A percentile compares a stretch with the other conserved stretches of the same genome.
Evolutionary conservation across 2,888 invertebrate species (phyloP).

Genomic region (Macrophya alboannulata): DNA sequence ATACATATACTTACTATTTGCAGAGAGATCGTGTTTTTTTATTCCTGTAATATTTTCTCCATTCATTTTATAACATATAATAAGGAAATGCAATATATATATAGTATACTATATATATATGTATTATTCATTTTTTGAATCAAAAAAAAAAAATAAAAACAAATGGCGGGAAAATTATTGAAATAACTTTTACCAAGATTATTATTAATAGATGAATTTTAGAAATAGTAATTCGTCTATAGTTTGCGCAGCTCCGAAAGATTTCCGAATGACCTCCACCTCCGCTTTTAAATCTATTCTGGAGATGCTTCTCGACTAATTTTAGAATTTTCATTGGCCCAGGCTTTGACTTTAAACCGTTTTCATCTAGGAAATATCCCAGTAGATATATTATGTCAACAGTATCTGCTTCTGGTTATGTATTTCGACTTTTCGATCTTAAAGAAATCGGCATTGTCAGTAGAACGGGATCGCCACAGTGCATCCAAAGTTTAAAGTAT

Average conservation of each 20-base stretch:
- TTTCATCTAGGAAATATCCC: slow-evolving; percentile 57
- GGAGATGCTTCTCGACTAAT: slow-evolving; percentile 73
- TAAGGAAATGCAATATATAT: neutral
- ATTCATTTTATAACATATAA: neutral
- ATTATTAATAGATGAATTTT: slow-evolving; percentile 25
- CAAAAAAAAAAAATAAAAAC: too few relatives aligned
- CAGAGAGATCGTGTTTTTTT: neutral
- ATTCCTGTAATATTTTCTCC: neutral
- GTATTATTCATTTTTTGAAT: too few relatives aligned
- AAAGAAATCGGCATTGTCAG: slow-evolving; percentile 13
- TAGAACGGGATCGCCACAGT: neutral
- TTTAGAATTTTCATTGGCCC: slow-evolving; percentile 75
- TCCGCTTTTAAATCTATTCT: slow-evolving; percentile 76
- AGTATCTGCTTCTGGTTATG: neutral
- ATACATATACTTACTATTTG: too few relatives aligned
- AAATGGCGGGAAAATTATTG: neutral
- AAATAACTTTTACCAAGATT: neutral
- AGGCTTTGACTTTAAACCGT: slow-evolving; percentile 69
- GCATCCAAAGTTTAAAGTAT: neutral
- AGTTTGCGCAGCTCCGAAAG: slow-evolving; percentile 46
- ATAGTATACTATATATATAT: neutral
- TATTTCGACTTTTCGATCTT: neutral
- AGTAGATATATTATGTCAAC: slow-evolving; percentile 37
- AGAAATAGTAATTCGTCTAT: slow-evolving; percentile 43
- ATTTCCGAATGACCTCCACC: slow-evolving; percentile 76